Base-by-base conservation (phyloP, 92 coral and sea anemone species). In the Phenganax subtilis region DNA sequence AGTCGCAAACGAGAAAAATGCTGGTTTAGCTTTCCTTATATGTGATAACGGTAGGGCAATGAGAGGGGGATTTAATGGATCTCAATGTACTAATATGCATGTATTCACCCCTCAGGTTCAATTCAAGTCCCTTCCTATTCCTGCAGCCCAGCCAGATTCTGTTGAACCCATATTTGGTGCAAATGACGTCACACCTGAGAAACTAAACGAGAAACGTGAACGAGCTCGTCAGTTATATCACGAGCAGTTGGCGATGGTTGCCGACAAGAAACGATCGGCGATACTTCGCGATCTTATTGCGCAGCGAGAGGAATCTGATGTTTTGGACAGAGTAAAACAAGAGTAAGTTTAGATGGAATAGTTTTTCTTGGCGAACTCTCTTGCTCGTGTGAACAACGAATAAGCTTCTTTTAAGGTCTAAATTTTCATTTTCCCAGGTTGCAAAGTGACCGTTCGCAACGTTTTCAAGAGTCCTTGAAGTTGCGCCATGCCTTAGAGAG, bases 61-160 rank as follows among this genome's bases (percentile, higher is more conserved):
- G 47, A 37, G 47, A 5, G 47, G 47, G 47, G 47, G 47, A 5
- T 37, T 37, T 37, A 37, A 1, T 37, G 47, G 47, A 37, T 37
- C 47, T 37, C 47, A 5, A 37, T 37, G 47, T 37, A 37, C 47
- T 37, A 37, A 37, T 37, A 37, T 37, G 5, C 5, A 2, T 37
- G 47, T 37, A 37, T 37, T 37, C 30, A 55, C 20, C 55, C 62
- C 7, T n/a, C 77, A 94, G 98, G 91, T 94, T 63, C 97, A 97
- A 52, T 90, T 89, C 83, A 96, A 96, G 75, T 97, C 98, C 28
- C 89, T 96, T 29, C 98, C 98, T 12, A 88, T 96, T 51, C 98
- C 98, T 44, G 98, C 93, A 2, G 92, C 92, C 54, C 97, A 96
- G 84, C 98, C 98, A 9, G 98, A 96, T 88, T 91, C 97, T 10